Conservation (phyloP, 2,113 vertebrate genomes). For the Equus przewalskii region DNA sequence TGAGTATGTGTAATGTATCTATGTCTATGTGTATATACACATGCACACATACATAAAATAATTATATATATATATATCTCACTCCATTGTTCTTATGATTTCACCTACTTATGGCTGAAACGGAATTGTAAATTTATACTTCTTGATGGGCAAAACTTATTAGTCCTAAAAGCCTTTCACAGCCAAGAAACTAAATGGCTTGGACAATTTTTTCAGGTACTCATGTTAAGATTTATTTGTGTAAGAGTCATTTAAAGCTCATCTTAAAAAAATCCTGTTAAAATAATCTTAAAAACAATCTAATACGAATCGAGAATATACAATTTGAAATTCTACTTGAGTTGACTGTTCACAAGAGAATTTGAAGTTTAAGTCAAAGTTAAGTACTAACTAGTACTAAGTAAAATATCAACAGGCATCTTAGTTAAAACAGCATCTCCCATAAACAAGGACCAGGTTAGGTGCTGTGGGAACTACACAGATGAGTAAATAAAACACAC, state of each 20-base stretch:
- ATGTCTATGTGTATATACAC: not conserved
- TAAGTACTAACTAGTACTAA: not conserved
- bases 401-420: not conserved
- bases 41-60: not conserved
- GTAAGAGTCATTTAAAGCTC: not conserved
- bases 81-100: not conserved
- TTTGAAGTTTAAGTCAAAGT: not conserved
- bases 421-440: not conserved
- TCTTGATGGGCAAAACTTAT: slow-evolving; percentile 72
- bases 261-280: slow-evolving; percentile 1
- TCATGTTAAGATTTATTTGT: slow-evolving; percentile 65
- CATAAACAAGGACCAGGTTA: not conserved
- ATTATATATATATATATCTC: not conserved
- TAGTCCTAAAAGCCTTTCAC: slow-evolving; percentile 76
- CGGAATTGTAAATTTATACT: slow-evolving; percentile 79
- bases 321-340: slow-evolving; percentile 23
- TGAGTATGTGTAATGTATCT: not conserved
- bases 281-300: not conserved
- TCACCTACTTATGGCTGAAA: slow-evolving; percentile 72
- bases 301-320: not conserved
- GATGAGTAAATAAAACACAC: not conserved
- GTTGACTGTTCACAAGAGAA: not conserved
- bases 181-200: slow-evolving; percentile 80
- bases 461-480: not conserved
- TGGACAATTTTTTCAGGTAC: slow-evolving; percentile 75